These are phyloP conservation scores for Mesoligia furuncula DNA, from an alignment of 2,888 invertebrate species.

Conservation along the genomic window DNA sequence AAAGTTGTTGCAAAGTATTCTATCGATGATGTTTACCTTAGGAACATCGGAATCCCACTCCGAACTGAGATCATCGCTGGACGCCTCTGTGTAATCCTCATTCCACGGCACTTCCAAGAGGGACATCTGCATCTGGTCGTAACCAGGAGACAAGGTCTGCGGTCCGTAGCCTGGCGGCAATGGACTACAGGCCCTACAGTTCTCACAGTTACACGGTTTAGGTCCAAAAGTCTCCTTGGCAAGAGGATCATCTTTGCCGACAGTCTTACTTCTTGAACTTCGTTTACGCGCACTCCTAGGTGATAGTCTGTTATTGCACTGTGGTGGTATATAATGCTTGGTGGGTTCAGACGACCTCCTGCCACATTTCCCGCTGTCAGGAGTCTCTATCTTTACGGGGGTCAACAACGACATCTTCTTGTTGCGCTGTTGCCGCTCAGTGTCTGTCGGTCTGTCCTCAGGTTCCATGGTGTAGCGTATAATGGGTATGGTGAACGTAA, in stretches of 20 bases:
- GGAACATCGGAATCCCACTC: conserved; percentile 97
- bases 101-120: conserved; percentile 94
- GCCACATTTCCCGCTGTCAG: conserved; percentile 82
- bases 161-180: conserved; percentile 86
- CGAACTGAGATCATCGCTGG: conserved; percentile 97
- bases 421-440: conserved; percentile 79
- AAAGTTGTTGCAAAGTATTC: not conserved
- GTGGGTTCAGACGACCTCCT: conserved; percentile 85
- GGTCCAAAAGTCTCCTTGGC: conserved; percentile 80
- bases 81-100: conserved; percentile 96
- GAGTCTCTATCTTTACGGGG: conserved; percentile 87
- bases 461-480: conserved; percentile 88
- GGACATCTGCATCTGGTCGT: conserved; percentile 95
- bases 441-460: conserved; percentile 78
- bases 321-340: conserved; percentile 86
- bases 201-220: conserved; percentile 87
- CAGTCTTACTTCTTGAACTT: conserved; percentile 81
- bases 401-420: conserved; percentile 87
- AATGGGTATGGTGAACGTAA: conserved; percentile 86
- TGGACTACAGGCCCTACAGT: conserved; percentile 89
- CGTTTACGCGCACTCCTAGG: conserved; percentile 86
- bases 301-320: conserved; percentile 86
- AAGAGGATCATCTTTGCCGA: conserved; percentile 76
- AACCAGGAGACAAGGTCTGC: conserved; percentile 91
- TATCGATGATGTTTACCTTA: conserved; percentile 79